These are phyloP conservation scores for Eublepharis macularius DNA, from an alignment of 2,113 vertebrate genomes.

Conservation along the genomic window DNA sequence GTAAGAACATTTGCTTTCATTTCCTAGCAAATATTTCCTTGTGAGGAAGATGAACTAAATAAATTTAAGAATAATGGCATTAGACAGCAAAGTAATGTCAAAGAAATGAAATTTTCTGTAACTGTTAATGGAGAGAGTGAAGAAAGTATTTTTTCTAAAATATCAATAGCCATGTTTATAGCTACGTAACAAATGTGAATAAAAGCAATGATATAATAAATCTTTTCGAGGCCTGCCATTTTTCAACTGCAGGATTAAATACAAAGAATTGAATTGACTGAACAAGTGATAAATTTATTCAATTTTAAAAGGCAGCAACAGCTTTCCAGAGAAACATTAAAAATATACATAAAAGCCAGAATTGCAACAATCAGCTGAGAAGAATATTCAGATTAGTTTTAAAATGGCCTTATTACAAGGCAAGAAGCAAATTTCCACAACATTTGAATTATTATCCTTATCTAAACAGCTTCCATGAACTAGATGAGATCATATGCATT, in stretches of 20 bases:
- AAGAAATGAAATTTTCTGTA: slow-evolving; percentile 5
- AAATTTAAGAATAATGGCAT: not conserved
- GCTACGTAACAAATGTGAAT: not conserved
- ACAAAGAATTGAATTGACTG: not conserved
- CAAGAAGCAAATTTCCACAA: slow-evolving; percentile 6
- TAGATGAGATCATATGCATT: not conserved
- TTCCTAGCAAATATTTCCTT: slow-evolving; percentile 1
- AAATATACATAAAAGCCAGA: not conserved
- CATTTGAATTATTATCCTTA: slow-evolving; percentile 4
- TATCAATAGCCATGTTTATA: slow-evolving; percentile 4
- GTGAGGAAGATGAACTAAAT: not conserved
- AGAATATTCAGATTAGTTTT: slow-evolving; percentile 12
- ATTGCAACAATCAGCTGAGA: not conserved
- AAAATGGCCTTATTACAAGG: not conserved
- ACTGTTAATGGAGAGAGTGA: not conserved
- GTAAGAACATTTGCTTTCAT: not conserved
- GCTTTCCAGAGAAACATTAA: not conserved
- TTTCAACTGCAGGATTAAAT: not conserved
- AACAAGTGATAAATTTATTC: not conserved
- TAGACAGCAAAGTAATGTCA: not conserved
- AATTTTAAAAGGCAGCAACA: not conserved
- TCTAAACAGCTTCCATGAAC: not conserved
- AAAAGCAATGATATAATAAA: slow-evolving; percentile 1
- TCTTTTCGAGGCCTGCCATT: not conserved
- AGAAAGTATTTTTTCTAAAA: slow-evolving; percentile 6